Conservation (phyloP, 2,888 invertebrate genomes). For the Rhingia rostrata region DNA sequence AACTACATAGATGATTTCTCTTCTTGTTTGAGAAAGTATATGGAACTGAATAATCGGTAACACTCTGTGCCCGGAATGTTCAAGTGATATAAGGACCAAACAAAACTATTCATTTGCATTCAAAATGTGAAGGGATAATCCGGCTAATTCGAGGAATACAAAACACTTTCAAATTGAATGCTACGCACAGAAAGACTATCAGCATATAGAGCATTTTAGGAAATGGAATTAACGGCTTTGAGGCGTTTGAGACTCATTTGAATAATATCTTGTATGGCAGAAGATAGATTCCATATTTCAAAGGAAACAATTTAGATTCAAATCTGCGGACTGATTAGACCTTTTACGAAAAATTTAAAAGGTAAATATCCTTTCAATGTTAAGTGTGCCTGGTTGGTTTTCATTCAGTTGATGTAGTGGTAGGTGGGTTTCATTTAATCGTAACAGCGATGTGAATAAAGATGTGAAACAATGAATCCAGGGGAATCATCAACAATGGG, state of each 20-base stretch:
- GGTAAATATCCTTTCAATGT: slow-evolving; percentile 20
- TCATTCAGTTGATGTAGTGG: neutral
- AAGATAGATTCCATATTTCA: slow-evolving; percentile 61
- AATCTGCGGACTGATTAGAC: slow-evolving; percentile 59
- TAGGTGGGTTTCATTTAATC: neutral
- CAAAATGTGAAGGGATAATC: slow-evolving; percentile 33
- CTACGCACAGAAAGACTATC: neutral
- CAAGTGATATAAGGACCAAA: slow-evolving; percentile 10
- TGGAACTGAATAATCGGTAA: slow-evolving; percentile 5
- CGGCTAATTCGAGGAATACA: slow-evolving; percentile 46
- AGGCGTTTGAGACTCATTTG: slow-evolving; percentile 12
- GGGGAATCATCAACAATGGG: neutral
- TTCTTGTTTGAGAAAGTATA: slow-evolving; percentile 7
- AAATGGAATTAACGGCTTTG: slow-evolving; percentile 44
- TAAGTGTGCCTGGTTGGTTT: slow-evolving; percentile 25
- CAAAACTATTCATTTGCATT: slow-evolving; percentile 49
- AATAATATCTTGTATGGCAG: neutral
- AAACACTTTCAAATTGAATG: slow-evolving; percentile 48
- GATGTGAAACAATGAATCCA: neutral
- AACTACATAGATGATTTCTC: slow-evolving; percentile 22
- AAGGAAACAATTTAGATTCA: slow-evolving; percentile 56
- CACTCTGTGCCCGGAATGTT: slow-evolving; percentile 8
- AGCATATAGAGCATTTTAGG: slow-evolving; percentile 11
- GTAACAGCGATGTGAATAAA: slow-evolving; percentile 15
- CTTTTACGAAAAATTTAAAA: slow-evolving; percentile 37